Percentiles rank a stretch among this genome's conserved stretches.
Conservation (phyloP, 1,140 invertebrate species). For the Ylistrum balloti region DNA sequence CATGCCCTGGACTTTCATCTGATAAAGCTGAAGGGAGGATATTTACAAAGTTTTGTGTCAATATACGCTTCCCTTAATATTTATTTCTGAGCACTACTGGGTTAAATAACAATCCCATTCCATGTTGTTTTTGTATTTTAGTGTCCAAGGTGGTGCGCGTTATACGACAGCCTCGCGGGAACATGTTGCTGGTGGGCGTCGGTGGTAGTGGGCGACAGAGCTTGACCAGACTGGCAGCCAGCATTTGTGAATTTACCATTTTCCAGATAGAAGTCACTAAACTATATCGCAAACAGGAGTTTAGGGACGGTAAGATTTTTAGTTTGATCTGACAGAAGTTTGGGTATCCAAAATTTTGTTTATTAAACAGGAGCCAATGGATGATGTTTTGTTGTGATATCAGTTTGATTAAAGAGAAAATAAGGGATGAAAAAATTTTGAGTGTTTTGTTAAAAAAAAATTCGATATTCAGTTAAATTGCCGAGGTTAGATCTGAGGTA, state of each 20-base stretch:
- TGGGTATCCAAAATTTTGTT: too few species aligned
- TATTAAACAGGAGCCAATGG: constrained; percentile 77
- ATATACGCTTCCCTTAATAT: too few species aligned
- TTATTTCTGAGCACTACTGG: too few species aligned
- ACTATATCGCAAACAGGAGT: constrained; percentile 89
- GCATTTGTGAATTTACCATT: constrained; percentile 88
- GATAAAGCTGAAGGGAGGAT: too few species aligned
- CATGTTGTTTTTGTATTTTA: constrained; percentile 74
- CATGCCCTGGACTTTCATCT: too few species aligned
- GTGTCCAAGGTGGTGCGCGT: constrained; percentile 91
- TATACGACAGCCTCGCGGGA: constrained; percentile 91
- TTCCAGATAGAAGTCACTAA: constrained; percentile 91
- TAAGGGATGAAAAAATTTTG: too few species aligned
- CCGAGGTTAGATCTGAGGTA: too few species aligned
- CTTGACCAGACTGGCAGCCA: constrained; percentile 80
- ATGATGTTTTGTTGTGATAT: constrained; percentile 84
- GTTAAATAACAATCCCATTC: too few species aligned
- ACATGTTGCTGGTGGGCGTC: constrained; percentile 92
- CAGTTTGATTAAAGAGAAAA: not conserved
- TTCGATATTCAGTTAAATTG: too few species aligned
- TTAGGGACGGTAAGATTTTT: constrained; percentile 86
- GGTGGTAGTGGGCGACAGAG: constrained; percentile 84
- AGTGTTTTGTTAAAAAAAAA: too few species aligned
- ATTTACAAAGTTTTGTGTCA: too few species aligned
- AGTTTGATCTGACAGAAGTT: constrained; percentile 86